A percentile compares a stretch with the other conserved stretches of the same genome.
These are phyloP conservation scores for Lochmaea capreae DNA, from an alignment of 2,888 invertebrate genomes.

Conservation along the genomic window DNA sequence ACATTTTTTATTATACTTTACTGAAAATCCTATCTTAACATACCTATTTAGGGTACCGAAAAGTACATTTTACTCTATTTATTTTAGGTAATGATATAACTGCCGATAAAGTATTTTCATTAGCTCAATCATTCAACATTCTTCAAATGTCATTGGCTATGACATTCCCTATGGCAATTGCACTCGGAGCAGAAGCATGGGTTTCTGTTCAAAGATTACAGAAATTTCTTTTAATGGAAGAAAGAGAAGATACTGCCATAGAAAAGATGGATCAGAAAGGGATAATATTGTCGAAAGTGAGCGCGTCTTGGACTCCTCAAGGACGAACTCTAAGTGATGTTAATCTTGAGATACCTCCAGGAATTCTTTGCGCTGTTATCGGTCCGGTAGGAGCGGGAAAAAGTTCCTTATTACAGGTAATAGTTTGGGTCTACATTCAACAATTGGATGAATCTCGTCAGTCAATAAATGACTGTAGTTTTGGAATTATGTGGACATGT, in stretches of 20 bases:
- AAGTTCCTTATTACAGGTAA: slow-evolving; percentile 67
- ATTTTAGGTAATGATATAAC: slow-evolving; percentile 60
- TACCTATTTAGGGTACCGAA: no score
- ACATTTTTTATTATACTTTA: neutral
- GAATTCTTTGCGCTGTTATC: slow-evolving; percentile 77
- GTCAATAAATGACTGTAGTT: no score
- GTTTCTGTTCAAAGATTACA: slow-evolving; percentile 69
- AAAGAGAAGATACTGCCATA: slow-evolving; percentile 62
- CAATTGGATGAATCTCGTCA: no score
- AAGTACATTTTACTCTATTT: no score
- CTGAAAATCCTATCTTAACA: no score
- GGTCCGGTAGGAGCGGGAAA: slow-evolving; percentile 92
- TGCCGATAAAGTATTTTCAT: slow-evolving; percentile 64
- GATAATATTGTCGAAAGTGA: slow-evolving; percentile 52
- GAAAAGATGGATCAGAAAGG: slow-evolving; percentile 43
- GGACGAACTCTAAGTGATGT: slow-evolving; percentile 57
- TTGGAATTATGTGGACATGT: no score
- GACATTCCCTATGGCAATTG: slow-evolving; percentile 70
- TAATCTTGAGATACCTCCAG: slow-evolving; percentile 66
- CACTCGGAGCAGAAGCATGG: slow-evolving; percentile 71
- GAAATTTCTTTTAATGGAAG: slow-evolving; percentile 70
- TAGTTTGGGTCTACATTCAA: no score
- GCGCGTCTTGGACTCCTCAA: slow-evolving; percentile 56
- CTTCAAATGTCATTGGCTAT: slow-evolving; percentile 70
- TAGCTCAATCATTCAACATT: slow-evolving; percentile 67